A percentile compares a stretch with the other conserved stretches of the same genome.
Conservation (phyloP, 2,797 vertebrate species). For the Champsocephalus gunnari region DNA sequence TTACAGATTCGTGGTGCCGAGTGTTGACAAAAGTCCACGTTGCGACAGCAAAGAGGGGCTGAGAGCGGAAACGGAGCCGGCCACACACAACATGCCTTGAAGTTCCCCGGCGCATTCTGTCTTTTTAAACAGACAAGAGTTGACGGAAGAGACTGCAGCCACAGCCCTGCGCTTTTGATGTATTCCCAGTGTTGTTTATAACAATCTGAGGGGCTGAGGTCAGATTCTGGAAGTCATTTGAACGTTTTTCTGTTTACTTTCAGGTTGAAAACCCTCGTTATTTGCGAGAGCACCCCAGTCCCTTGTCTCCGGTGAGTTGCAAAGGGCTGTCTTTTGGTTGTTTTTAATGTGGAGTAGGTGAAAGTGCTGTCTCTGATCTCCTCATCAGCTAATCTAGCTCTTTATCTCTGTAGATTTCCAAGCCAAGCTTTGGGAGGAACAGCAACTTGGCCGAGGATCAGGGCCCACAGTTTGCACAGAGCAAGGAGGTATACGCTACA, state of each 20-base stretch:
- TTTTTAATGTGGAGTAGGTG: constrained; percentile 14
- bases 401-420: constrained; percentile 82
- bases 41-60: constrained; percentile 53
- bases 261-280: constrained; percentile 96
- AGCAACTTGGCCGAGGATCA: constrained; percentile 77
- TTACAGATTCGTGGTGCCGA: constrained; percentile 75
- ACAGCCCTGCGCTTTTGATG: constrained; percentile 76
- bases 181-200: constrained; percentile 79
- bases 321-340: constrained; percentile 14
- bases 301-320: constrained; percentile 89
- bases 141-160: constrained; percentile 73
- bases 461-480: constrained; percentile 65
- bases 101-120: constrained; percentile 67
- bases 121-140: constrained; percentile 78
- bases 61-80: constrained; percentile 68
- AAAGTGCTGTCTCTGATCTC: constrained; percentile 36
- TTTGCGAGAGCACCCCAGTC: constrained; percentile 88
- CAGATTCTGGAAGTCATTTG: constrained; percentile 47
- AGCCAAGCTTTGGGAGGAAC: constrained; percentile 79
- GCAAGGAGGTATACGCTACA: constrained; percentile 86
- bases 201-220: constrained; percentile 67
- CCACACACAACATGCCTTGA: constrained; percentile 76
- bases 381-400: constrained; percentile 12
- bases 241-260: constrained; percentile 68
- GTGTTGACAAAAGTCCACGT: constrained; percentile 76